Evolutionary conservation across 2,888 invertebrate genomes (phyloP), one percentile per base, ranked within the genome.

Genomic region (Orthosia gothica): DNA sequence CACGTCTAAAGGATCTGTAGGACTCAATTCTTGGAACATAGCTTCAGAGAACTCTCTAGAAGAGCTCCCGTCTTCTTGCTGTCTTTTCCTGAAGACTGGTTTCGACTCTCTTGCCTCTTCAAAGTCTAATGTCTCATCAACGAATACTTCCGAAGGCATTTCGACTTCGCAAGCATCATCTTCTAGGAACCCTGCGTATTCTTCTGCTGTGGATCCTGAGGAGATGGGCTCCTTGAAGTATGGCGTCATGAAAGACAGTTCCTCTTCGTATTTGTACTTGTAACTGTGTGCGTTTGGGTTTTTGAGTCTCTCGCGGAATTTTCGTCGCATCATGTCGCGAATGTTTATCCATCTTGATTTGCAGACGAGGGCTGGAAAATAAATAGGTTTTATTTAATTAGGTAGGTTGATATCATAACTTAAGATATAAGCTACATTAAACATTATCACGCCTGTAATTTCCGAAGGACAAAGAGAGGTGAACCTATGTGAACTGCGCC

Each of bases 321-420:
- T 94, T 2, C 94, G 88, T 0, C 95, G 91, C 94, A 96, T 94
- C 94, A 94, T 94, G 54, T 96, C 96, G 1, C 96, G 81, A 20
- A 96, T 96, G 88, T 95, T 96, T 26, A 94, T 91, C 95, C 96
- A 96, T 67, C 96, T 87, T 0, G 93, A 89, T 87, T 95, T 96
- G 89, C 95, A 95, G 3, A 92, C 82, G n/a, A 87, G 81, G 0
- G 93, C 95, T 95, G 92, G 12, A 92, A 92, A 68, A 50, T 15
- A 52, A 65, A 40, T 58, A 49, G 26, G 40, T 40, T 66, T 40
- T 5, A 47, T 26, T 47, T 0, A 32, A 12, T 73, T 50, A 20
- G 3, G 50, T 32, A 12, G 2, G 7, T n/a, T 15, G 13, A 55
- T 49, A 4, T 40, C 23, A 26, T 9, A 15, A n/a, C 18, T n/a